Percentiles rank a stretch among this genome's conserved stretches.
These are phyloP conservation scores for Terebella lapidaria DNA, from an alignment of 2,888 invertebrate genomes.

Conservation along the genomic window DNA sequence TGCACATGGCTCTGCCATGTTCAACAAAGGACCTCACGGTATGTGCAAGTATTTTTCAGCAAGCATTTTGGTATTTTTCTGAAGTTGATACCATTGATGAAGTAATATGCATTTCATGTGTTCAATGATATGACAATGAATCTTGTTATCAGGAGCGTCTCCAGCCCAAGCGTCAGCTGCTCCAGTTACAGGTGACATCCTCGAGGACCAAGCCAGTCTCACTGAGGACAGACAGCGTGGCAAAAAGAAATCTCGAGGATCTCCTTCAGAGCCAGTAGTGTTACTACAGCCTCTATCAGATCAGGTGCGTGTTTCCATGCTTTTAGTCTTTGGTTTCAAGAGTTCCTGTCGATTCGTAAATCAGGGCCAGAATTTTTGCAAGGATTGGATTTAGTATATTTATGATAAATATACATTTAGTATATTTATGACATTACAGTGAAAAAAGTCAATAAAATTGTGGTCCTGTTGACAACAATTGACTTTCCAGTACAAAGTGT, in stretches of 20 bases:
- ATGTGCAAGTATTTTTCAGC: background rate
- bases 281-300: background rate
- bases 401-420: no score
- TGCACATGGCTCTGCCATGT: background rate
- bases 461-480: no score
- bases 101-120: background rate
- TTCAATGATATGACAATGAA: background rate
- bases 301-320: background rate
- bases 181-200: background rate
- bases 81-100: background rate
- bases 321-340: no score
- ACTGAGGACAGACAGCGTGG: background rate
- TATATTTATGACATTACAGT: no score
- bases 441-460: no score
- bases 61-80: background rate
- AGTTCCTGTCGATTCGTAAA: no score
- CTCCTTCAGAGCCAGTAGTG: conserved; percentile 4
- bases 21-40: background rate
- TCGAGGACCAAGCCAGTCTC: background rate
- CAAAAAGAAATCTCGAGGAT: background rate
- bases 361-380: no score
- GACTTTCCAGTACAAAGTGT: no score
- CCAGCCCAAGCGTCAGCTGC: conserved; percentile 16
- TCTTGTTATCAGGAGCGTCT: conserved; percentile 5
- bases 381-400: no score